A percentile compares a stretch with the other conserved stretches of the same genome.
Conservation (phyloP, 1,140 invertebrate genomes). For the Cecropterus lyciades region DNA sequence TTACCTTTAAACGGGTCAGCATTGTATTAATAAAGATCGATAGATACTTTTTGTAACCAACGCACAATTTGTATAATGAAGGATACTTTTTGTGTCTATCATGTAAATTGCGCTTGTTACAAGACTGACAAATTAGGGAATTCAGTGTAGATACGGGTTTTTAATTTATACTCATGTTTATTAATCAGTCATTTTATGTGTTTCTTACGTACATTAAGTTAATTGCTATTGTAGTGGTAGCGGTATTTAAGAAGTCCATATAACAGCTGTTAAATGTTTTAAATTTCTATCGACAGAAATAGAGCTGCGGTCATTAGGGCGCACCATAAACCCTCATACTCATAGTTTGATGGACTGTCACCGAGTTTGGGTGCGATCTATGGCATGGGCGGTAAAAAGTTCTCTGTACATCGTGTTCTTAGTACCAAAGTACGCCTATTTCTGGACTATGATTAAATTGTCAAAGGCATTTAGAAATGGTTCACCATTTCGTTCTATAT, state of each 20-base stretch:
- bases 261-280: conserved; percentile 26
- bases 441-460: too few species aligned
- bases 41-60: conserved; percentile 10
- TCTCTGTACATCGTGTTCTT: too few species aligned
- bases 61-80: conserved; percentile 25
- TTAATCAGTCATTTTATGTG: conserved; percentile 29
- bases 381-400: too few species aligned
- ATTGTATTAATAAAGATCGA: conserved; percentile 27
- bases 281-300: conserved; percentile 12
- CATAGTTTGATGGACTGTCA: not conserved
- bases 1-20: conserved; percentile 23
- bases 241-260: conserved; percentile 16
- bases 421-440: too few species aligned
- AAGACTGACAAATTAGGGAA: conserved; percentile 26
- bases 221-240: conserved; percentile 18
- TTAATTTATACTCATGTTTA: conserved; percentile 22
- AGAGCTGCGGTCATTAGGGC: not conserved
- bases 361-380: too few species aligned
- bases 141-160: conserved; percentile 23
- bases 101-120: conserved; percentile 6
- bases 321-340: not conserved
- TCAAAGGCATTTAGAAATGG: too few species aligned
- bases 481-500: too few species aligned
- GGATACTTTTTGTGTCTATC: conserved; percentile 13
- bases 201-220: conserved; percentile 12